Conservation (phyloP, 92 coral and sea anemone genomes). For the Heliopora coerulea region DNA sequence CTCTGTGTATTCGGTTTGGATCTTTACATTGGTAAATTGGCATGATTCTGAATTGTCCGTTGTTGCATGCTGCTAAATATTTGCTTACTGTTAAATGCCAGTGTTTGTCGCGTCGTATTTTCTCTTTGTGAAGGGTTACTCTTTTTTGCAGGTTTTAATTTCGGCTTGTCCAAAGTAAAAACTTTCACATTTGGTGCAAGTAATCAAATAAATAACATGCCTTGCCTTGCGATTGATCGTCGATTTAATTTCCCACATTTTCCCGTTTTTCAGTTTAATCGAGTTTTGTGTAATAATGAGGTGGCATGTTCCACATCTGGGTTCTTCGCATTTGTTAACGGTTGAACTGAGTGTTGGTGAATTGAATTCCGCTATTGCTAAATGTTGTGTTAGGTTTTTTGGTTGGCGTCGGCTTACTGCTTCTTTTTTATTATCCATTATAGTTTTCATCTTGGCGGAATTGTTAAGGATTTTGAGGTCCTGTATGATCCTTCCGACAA, state of each 20-base stretch:
- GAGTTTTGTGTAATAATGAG: conserved; percentile 6
- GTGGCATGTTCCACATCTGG: conserved; percentile 25
- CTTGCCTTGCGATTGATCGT: conserved; percentile 17
- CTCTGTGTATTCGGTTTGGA: no score
- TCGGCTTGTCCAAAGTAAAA: conserved; percentile 11
- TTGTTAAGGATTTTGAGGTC: conserved; percentile 14
- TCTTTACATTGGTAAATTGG: no score
- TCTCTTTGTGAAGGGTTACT: conserved; percentile 18
- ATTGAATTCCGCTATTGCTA: conserved; percentile 18
- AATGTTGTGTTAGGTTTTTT: conserved; percentile 18
- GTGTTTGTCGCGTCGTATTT: background rate
- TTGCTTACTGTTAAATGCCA: conserved; percentile 19
- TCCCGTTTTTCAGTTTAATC: conserved; percentile 9
- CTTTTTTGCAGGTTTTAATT: background rate
- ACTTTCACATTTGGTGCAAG: background rate
- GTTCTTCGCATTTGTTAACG: conserved; percentile 9
- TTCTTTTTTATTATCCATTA: background rate
- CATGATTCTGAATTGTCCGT: background rate
- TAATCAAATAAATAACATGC: conserved; percentile 2
- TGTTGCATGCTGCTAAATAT: background rate
- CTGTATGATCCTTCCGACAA: background rate
- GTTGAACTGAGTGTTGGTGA: background rate
- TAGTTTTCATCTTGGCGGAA: background rate
- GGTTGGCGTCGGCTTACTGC: conserved; percentile 30
- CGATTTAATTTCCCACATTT: conserved; percentile 13